These are phyloP conservation scores for Thunnus thynnus DNA, from an alignment of 2,113 vertebrate genomes.

Conservation along the genomic window DNA sequence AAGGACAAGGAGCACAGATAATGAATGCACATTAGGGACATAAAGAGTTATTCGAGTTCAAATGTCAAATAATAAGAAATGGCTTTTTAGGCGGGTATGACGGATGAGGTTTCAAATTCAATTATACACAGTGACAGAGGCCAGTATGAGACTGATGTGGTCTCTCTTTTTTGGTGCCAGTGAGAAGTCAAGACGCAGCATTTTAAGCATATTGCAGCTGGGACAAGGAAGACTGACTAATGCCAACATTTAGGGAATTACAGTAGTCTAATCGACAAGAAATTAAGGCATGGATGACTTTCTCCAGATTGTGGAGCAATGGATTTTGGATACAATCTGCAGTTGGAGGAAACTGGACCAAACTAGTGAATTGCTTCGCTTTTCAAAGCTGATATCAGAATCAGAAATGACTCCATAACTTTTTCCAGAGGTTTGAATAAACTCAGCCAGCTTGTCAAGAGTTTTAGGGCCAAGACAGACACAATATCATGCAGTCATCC, in stretches of 20 bases:
- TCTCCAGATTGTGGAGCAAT: neutral
- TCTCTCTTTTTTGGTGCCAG: no score
- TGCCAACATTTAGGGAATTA: neutral
- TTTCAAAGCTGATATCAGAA: slow-evolving; percentile 16
- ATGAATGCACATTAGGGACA: no score
- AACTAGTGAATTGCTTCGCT: slow-evolving; percentile 6
- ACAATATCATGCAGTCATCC: no score
- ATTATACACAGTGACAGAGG: no score
- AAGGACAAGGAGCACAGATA: no score
- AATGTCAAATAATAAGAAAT: no score
- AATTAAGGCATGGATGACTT: neutral
- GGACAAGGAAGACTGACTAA: neutral
- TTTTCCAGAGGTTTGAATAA: neutral
- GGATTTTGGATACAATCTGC: slow-evolving; percentile 3
- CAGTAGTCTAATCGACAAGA: neutral
- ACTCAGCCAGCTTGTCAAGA: neutral
- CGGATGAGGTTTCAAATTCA: no score
- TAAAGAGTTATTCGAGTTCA: no score
- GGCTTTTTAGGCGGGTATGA: no score
- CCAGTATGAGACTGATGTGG: no score
- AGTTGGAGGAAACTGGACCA: no score
- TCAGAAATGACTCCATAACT: slow-evolving; percentile 1
- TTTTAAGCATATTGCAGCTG: neutral
- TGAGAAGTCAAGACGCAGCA: no score
- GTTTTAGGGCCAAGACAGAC: neutral